Percentiles rank a stretch among this genome's conserved stretches.
Evolutionary conservation across 2,797 vertebrate genomes (phyloP).

Genomic region (Pygocentrus nattereri): DNA sequence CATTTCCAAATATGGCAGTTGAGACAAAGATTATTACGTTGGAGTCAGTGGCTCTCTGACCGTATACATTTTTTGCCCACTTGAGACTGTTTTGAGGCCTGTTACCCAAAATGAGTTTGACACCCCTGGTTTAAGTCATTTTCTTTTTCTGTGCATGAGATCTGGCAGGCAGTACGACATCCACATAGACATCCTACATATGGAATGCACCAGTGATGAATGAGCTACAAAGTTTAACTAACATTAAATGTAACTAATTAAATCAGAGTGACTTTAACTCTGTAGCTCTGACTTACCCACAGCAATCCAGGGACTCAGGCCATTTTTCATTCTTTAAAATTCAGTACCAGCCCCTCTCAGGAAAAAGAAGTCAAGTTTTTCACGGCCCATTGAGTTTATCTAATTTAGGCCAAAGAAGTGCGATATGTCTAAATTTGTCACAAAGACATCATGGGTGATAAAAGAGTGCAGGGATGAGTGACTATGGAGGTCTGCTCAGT

Average conservation of each 20-base stretch:
- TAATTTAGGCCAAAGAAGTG: slow-evolving; percentile 72
- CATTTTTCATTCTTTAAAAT: slow-evolving; percentile 25
- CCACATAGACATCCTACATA: neutral
- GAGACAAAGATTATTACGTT: neutral
- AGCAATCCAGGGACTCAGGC: slow-evolving; percentile 10
- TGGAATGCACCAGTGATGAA: neutral
- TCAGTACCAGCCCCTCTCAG: slow-evolving; percentile 53
- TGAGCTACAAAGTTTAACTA: neutral
- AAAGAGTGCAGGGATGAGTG: slow-evolving; percentile 70
- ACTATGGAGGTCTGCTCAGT: slow-evolving; percentile 59
- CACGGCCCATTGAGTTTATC: slow-evolving; percentile 74
- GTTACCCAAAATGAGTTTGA: no score
- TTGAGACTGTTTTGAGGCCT: no score
- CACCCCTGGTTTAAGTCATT: neutral
- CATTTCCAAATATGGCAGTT: neutral
- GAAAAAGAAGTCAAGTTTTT: slow-evolving; percentile 70
- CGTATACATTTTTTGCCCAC: no score
- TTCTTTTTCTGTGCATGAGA: neutral
- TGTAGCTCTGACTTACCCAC: neutral
- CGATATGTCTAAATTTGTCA: slow-evolving; percentile 76
- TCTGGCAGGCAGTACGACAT: neutral
- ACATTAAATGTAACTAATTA: neutral
- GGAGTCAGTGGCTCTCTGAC: neutral
- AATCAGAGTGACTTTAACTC: neutral
- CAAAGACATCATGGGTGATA: slow-evolving; percentile 72